Evolutionary conservation across 2,113 vertebrate genomes (phyloP), one percentile per base, ranked within the genome.

Genomic region (Corythaeola cristata): DNA sequence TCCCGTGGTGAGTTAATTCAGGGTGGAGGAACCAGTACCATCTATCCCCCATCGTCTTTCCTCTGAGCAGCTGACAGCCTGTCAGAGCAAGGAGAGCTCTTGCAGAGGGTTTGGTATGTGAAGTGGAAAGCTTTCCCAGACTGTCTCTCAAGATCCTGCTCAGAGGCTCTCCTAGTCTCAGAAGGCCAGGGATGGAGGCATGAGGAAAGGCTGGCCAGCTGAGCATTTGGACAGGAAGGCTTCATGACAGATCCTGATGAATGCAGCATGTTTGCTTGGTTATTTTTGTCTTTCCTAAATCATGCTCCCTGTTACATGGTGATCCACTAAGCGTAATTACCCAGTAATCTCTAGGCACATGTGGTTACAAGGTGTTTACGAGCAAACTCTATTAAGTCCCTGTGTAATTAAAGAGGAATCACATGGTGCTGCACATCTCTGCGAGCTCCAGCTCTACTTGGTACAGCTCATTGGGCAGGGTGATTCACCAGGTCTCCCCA

Each of bases 301-400:
- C 78, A 2, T 68, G 79, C 62, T 96, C 44, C 68, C 69, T 91
- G 72, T 91, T 41, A 64, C 59, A 18, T 28, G 68, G 84, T 95
- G 93, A 96, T 97, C 92, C 85, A 93, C 93, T 96, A 90, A 97
- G 96, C 75, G 8, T 90, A 73, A 93, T 96, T 90, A 78, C 26
- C 33, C 53, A 22, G 28, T 96, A 96, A 97, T 96, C 94, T 95
- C 39, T 44, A 39, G 49, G 92, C 85, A 79, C 87, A 72, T 77
- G 88, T 56, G 82, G 95, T 77, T 94, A 85, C 82, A 96, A 83
- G 95, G 96, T 97, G 96, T 97, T 97, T 97, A 97, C 92, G 58
- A 96, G 96, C 87, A 96, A 96, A 95, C 95, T 85, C 94, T 78
- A 30, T 93, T 94, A 96, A 92, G 93, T 71, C 20, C 58, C 80